phyloP scores from a whole-genome alignment of 2,888 invertebrate genomes.

The Resseliella maxima region DNA sequence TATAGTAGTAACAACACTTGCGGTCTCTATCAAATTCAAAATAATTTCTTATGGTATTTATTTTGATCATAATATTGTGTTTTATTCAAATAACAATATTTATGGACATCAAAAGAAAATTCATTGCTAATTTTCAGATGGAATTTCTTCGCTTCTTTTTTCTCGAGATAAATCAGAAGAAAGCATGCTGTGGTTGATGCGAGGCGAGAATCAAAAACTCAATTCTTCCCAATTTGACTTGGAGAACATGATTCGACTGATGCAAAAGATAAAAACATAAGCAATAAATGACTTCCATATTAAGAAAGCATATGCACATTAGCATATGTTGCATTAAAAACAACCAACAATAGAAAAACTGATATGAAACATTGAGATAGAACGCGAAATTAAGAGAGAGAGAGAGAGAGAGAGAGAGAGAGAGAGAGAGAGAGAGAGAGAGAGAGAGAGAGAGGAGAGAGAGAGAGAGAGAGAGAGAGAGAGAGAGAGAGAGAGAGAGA shows the following conservation, averaged over 20 bases:
- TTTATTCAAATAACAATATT: background rate
- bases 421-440: too few relatives aligned
- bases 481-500: too few relatives aligned
- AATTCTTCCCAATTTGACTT: background rate
- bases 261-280: slow-evolving; percentile 19
- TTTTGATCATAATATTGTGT: background rate
- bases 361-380: too few relatives aligned
- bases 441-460: too few relatives aligned
- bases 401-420: too few relatives aligned
- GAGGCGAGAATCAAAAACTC: background rate
- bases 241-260: background rate
- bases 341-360: too few relatives aligned
- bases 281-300: slow-evolving; percentile 8
- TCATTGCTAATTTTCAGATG: background rate
- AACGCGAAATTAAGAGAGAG: too few relatives aligned
- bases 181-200: slow-evolving; percentile 1
- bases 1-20: too few relatives aligned
- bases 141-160: background rate
- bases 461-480: too few relatives aligned
- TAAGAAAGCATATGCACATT: slow-evolving; percentile 33
- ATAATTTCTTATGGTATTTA: background rate
- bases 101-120: slow-evolving; percentile 6
- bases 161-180: background rate
- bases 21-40: background rate
- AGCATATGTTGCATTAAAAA: too few relatives aligned